Base-by-base conservation (phyloP, 2,888 invertebrate genomes). In the Melipona beecheii region DNA sequence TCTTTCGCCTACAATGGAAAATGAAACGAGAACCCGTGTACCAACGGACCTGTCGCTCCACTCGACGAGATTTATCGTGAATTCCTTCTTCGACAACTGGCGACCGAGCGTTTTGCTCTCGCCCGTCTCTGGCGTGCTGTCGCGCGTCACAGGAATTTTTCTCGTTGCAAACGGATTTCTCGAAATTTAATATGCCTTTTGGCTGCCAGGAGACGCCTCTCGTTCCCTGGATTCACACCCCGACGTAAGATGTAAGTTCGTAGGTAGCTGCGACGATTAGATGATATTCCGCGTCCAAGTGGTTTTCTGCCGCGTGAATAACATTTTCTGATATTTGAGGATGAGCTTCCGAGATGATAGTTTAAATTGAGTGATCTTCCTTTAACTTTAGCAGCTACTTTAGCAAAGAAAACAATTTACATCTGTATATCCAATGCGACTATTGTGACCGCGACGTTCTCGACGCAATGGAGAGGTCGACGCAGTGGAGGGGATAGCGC, bases 51-150 rank as follows among this genome's bases (percentile, higher is more conserved):
- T 81, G 83, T 86, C 78, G 75, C 83, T 54, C 31, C 69, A 66
- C 84, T 70, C 72, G 80, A 76, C 85, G 74, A 83, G 89, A 89
- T 89, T 89, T 88, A 89, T 89, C 74, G 81, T 68, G 70, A 85
- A 81, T 78, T 81, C 68, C 77, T 82, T 69, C 66, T 58, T 27
- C 66, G n/a, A 21, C 50, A 43, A 27, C 66, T 70, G 74, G 15
- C 31, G 31, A 31, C 31, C 3, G 36, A 36, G 15, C 76, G 64
- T 72, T 70, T 69, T 60, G 69, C 78, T 74, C 73, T 54, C 64
- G 64, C 31, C 31, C 31, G 31, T 31, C 31, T 31, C 31, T 31
- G 31, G 31, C 21, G 21, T 71, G 36, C n/a, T 66, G 73, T 74
- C 71, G 43, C 6, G 43, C 19, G 19, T 13, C 13, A 11, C 31